Conservation (phyloP, 2,113 vertebrate genomes). For the Morone saxatilis region DNA sequence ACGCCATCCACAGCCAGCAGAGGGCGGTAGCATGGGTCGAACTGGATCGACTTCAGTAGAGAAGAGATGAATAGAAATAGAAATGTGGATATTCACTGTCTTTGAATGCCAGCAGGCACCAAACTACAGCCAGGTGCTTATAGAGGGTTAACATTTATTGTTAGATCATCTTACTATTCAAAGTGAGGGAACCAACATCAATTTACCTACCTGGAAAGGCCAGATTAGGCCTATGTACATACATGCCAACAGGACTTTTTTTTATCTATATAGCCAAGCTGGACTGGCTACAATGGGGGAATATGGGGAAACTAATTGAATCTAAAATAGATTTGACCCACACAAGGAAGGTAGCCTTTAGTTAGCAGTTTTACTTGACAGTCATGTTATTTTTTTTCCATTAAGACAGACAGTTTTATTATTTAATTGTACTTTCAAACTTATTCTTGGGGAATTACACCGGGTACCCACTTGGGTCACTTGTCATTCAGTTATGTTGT, state of each 20-base stretch:
- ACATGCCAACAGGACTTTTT: background rate
- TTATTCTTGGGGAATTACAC: background rate
- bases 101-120: background rate
- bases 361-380: no score
- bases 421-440: conserved; percentile 1
- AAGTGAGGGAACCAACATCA: background rate
- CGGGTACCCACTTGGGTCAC: background rate
- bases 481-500: background rate
- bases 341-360: background rate
- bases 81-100: background rate
- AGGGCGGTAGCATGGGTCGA: conserved; percentile 83
- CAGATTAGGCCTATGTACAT: background rate
- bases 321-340: background rate
- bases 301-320: background rate
- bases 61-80: background rate
- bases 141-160: background rate
- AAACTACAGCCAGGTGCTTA: background rate
- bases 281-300: conserved; percentile 21
- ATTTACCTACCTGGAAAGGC: background rate
- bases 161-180: background rate
- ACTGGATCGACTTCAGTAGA: conserved; percentile 77
- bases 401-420: background rate
- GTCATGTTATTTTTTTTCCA: background rate
- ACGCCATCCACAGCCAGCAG: conserved; percentile 81
- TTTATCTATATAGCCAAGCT: conserved; percentile 24